These are phyloP conservation scores for Deilephila porcellus DNA, from an alignment of 2,888 invertebrate genomes.

Conservation along the genomic window DNA sequence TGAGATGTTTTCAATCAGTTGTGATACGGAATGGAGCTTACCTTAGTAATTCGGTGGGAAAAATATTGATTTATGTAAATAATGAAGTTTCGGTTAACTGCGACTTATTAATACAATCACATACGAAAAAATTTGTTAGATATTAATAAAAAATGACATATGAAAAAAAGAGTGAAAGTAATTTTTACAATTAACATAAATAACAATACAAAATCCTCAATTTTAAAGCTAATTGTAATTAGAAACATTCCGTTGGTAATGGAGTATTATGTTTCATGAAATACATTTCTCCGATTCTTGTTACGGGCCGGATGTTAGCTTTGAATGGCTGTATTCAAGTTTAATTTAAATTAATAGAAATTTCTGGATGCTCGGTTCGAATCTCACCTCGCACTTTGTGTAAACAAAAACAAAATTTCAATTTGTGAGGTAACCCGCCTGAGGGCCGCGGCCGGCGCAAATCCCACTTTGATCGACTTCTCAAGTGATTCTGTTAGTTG, in stretches of 20 bases:
- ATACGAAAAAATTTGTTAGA: no score
- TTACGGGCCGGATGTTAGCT: conserved; percentile 7
- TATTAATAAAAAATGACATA: neutral
- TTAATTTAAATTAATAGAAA: conserved; percentile 33
- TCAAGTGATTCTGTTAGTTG: conserved; percentile 63
- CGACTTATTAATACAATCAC: no score
- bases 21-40: neutral
- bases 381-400: conserved; percentile 65
- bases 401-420: conserved; percentile 78
- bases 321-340: conserved; percentile 11
- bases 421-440: conserved; percentile 63
- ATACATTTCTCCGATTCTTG: conserved; percentile 21
- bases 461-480: conserved; percentile 80
- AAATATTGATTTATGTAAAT: no score
- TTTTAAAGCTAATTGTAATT: neutral
- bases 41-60: neutral
- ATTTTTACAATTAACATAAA: neutral
- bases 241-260: neutral
- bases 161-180: neutral
- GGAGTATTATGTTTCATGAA: conserved; percentile 8
- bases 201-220: neutral
- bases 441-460: conserved; percentile 60
- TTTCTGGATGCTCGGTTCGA: conserved; percentile 41
- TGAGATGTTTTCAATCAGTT: neutral
- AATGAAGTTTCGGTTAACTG: no score